A percentile compares a stretch with the other conserved stretches of the same genome.
These are phyloP conservation scores for Drosophila vallismaia DNA, from an alignment of 2,888 invertebrate genomes.

Conservation along the genomic window DNA sequence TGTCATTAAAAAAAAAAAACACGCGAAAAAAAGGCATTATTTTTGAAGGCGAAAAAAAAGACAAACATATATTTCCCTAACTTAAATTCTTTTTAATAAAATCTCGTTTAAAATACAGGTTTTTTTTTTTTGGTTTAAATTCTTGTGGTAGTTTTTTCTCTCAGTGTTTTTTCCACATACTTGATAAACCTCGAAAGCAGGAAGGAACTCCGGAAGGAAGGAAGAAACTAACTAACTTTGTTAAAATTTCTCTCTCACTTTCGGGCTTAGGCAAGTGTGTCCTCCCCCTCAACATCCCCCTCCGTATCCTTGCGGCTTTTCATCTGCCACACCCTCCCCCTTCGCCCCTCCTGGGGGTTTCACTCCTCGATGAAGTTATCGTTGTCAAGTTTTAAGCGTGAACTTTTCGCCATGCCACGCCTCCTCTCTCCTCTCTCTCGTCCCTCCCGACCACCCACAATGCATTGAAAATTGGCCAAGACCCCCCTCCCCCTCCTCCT, in stretches of 20 bases:
- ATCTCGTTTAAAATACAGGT: too few species aligned
- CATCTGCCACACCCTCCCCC: not conserved
- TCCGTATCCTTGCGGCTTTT: constrained; percentile 19
- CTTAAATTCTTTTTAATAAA: not conserved
- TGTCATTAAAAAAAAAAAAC: constrained; percentile 68
- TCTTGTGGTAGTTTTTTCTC: not conserved
- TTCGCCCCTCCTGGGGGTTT: not conserved
- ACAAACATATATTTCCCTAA: too few species aligned
- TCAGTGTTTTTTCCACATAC: constrained; percentile 14
- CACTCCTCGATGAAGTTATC: constrained; percentile 73
- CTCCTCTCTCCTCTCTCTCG: constrained; percentile 7
- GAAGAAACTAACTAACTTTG: constrained; percentile 79
- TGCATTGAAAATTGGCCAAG: constrained; percentile 68
- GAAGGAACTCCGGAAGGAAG: constrained; percentile 54
- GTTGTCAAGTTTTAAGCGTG: constrained; percentile 77
- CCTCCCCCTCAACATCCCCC: constrained; percentile 17
- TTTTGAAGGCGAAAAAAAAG: not conserved
- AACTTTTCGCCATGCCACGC: constrained; percentile 56
- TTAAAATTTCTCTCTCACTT: constrained; percentile 59
- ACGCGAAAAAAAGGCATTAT: not conserved
- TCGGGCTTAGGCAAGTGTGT: constrained; percentile 51
- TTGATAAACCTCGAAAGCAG: not conserved
- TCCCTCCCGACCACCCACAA: constrained; percentile 36
- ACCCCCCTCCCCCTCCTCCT: constrained; percentile 38
- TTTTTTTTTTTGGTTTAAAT: not conserved